Base-by-base conservation (phyloP, 64 coral and sea anemone species). In the Trachythela sp. region DNA sequence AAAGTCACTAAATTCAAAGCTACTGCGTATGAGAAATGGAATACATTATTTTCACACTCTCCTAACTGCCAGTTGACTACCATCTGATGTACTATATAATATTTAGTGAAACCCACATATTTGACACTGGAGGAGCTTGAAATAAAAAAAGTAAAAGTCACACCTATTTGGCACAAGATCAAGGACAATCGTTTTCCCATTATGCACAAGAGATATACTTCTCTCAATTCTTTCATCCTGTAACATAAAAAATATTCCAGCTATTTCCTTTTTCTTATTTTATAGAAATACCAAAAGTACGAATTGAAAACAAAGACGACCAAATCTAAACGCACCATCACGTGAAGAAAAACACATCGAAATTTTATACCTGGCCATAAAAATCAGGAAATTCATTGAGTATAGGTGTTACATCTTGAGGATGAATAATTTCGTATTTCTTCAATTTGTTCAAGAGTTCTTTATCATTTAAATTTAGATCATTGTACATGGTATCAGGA, bases 81-180 rank as follows among this genome's bases (percentile, higher is more conserved):
- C n/a, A n/a, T n/a, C n/a, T n/a, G n/a, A n/a, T n/a, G n/a, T n/a
- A n/a, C n/a, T n/a, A n/a, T n/a, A n/a, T n/a, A n/a, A n/a, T n/a
- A n/a, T n/a, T n/a, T n/a, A n/a, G n/a, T n/a, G n/a, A n/a, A n/a
- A n/a, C n/a, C n/a, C n/a, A n/a, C n/a, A n/a, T n/a, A n/a, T n/a
- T n/a, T n/a, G n/a, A n/a, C n/a, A n/a, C n/a, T n/a, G n/a, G n/a
- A n/a, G n/a, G 3, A 59, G 5, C 22, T 5, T 64, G 4, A 24
- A 20, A 26, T 20, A n/a, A 64, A 64, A 18, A 64, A 26, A 26
- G 56, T 8, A 18, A 64, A 64, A 64, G 20, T 24, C 22, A 30
- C 35, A 80, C 75, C 75, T 80, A 29, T 80, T 80, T 36, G 75
- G 75, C 13, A 80, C 75, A 80, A 80, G 37, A 39, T 80, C 75